These are phyloP conservation scores for Tringa solitaria DNA, from an alignment of 2,113 vertebrate genomes.

Conservation along the genomic window DNA sequence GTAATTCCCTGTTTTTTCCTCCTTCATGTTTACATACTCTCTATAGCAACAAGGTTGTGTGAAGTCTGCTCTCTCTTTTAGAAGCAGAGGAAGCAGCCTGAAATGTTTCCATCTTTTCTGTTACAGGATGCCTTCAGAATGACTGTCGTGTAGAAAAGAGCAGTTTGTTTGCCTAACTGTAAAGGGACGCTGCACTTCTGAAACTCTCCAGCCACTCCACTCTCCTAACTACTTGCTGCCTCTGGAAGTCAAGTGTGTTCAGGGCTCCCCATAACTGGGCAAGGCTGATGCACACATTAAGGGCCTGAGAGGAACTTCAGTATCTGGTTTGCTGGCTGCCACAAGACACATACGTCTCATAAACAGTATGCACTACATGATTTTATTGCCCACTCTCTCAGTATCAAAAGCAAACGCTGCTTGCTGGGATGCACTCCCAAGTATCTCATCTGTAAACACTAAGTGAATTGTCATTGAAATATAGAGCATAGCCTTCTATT, in stretches of 20 bases:
- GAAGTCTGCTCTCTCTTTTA: neutral
- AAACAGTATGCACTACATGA: neutral
- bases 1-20: neutral
- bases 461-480: conserved; percentile 61
- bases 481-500: conserved; percentile 26
- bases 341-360: neutral
- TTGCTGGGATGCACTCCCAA: conserved; percentile 17
- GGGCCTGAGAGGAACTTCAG: neutral
- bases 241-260: neutral
- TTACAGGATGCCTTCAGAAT: neutral
- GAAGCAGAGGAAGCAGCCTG: neutral
- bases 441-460: conserved; percentile 40
- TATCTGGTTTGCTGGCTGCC: neutral
- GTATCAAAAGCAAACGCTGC: neutral
- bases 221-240: neutral
- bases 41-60: neutral
- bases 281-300: neutral
- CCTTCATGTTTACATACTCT: neutral
- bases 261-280: neutral
- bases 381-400: neutral
- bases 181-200: neutral
- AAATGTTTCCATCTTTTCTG: neutral
- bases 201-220: neutral
- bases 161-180: neutral
- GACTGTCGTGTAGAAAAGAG: neutral